Evolutionary conservation across 2,113 vertebrate species (phyloP).

Genomic region (Pterocles burchelli): DNA sequence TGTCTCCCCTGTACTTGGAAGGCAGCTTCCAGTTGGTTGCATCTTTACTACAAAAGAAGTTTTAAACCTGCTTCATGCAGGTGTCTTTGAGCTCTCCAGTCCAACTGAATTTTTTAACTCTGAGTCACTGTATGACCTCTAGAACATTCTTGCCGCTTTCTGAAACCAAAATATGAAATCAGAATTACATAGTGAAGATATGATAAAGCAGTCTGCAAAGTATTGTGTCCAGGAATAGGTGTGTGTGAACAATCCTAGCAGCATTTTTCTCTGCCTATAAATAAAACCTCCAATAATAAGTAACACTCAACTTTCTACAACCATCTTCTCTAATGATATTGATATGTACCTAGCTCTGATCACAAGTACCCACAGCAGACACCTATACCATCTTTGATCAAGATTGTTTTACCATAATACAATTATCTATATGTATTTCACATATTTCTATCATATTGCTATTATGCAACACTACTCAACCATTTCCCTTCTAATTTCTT

Average conservation of each 20-base stretch:
- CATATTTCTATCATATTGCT: neutral
- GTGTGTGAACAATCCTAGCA: neutral
- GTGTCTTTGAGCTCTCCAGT: neutral
- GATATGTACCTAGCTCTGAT: neutral
- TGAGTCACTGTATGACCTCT: neutral
- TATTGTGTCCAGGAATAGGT: neutral
- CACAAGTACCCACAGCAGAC: neutral
- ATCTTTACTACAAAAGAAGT: neutral
- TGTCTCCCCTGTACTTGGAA: neutral
- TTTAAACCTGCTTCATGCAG: neutral
- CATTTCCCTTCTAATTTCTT: neutral
- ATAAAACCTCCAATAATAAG: neutral
- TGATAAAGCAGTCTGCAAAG: neutral
- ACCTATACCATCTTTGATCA: neutral
- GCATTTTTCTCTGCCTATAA: neutral
- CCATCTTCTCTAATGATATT: neutral
- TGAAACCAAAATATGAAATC: neutral
- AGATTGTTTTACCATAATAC: neutral
- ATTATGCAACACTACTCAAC: neutral
- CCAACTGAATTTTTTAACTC: neutral
- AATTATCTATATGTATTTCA: neutral
- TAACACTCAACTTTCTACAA: neutral
- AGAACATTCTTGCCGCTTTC: fast-evolving
- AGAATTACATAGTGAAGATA: neutral
- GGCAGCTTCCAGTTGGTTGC: neutral